Percentiles rank a stretch among this genome's conserved stretches.
phyloP scores from a whole-genome alignment of 2,113 vertebrate genomes.

The Pachyramphus minor region DNA sequence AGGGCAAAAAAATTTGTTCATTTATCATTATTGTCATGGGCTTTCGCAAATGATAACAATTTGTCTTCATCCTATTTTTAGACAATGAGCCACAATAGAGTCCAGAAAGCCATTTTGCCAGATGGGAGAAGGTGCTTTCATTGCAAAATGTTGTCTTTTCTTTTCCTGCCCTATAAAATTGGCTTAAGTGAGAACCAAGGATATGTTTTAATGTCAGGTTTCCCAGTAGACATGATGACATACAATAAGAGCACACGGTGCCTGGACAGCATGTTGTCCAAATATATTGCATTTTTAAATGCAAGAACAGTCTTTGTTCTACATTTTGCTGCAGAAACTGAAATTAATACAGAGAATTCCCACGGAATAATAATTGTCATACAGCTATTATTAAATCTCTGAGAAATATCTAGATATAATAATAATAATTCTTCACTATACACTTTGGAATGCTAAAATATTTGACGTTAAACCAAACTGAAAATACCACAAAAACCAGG shows the following conservation, averaged over 20 bases:
- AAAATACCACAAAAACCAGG: conserved; percentile 56
- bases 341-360: conserved; percentile 12
- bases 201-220: conserved; percentile 81
- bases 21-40: conserved; percentile 99
- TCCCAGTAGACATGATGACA: conserved; percentile 74
- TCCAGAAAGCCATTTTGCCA: conserved; percentile 94
- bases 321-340: conserved; percentile 10
- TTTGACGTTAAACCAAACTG: conserved; percentile 61
- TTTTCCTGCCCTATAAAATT: conserved; percentile 81
- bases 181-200: conserved; percentile 85
- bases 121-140: conserved; percentile 92
- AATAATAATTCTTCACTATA: neutral
- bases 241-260: conserved; percentile 58
- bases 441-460: conserved; percentile 31
- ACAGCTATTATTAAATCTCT: neutral
- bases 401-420: neutral
- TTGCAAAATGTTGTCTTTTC: conserved; percentile 87
- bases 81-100: conserved; percentile 98
- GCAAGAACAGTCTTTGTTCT: conserved; percentile 52
- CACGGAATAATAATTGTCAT: neutral
- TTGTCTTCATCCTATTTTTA: conserved; percentile 99
- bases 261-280: conserved; percentile 44
- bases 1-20: conserved; percentile 98
- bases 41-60: conserved; percentile 99
- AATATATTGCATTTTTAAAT: conserved; percentile 45